Percentiles rank a stretch among this genome's conserved stretches.
Conservation (phyloP, 1,140 invertebrate genomes). For the Oscheius sp. region DNA sequence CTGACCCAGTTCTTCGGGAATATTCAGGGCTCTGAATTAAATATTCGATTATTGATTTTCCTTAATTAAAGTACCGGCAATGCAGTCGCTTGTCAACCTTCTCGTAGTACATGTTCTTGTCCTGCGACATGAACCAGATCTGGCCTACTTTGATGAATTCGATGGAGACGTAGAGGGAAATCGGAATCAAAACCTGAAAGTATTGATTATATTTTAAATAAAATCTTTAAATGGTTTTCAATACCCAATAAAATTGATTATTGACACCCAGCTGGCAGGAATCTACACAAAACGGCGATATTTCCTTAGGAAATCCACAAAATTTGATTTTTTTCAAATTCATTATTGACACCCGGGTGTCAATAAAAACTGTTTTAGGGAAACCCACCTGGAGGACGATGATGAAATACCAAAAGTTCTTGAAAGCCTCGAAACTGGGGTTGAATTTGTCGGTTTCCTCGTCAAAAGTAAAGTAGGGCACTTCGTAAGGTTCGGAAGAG, state of each 20-base stretch:
- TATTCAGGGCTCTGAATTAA: constrained; percentile 75
- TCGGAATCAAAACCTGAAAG: constrained; percentile 84
- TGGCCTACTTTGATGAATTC: constrained; percentile 94
- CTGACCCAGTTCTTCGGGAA: constrained; percentile 88
- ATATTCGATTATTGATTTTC: not conserved
- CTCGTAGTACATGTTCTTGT: constrained; percentile 78
- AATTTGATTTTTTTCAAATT: no score
- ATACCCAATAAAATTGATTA: no score
- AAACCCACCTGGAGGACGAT: constrained; percentile 80
- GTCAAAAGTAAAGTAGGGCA: constrained; percentile 48
- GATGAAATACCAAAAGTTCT: constrained; percentile 90
- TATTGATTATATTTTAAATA: not conserved
- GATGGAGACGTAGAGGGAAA: constrained; percentile 92
- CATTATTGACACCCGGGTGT: no score
- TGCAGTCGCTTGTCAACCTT: constrained; percentile 80
- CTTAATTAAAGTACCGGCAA: constrained; percentile 68
- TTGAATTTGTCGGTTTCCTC: constrained; percentile 36
- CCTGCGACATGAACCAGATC: constrained; percentile 89
- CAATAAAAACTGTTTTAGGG: no score
- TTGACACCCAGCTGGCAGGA: no score
- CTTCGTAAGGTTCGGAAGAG: constrained; percentile 61
- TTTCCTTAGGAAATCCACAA: no score
- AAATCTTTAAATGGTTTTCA: no score
- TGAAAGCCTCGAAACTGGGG: constrained; percentile 76
- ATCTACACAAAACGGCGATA: no score